Evolutionary conservation across 1,140 invertebrate species (phyloP).

Genomic region (Brachionus sp.): DNA sequence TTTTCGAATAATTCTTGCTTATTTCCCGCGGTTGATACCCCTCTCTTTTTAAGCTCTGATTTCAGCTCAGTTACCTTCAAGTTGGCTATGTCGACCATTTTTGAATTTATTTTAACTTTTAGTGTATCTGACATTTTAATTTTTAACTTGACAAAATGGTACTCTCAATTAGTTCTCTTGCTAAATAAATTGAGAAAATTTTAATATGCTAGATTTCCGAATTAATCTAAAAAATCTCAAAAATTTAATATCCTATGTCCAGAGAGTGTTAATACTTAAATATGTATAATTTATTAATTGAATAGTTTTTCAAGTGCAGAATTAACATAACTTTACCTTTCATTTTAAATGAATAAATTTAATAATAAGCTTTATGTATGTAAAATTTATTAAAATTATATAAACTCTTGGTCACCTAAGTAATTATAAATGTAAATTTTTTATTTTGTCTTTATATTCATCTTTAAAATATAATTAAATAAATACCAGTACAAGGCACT

Average conservation of each 20-base stretch:
- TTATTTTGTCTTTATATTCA: no score
- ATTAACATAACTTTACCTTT: no score
- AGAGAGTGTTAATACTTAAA: no score
- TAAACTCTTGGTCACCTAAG: no score
- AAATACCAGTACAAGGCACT: no score
- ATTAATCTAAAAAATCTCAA: background rate
- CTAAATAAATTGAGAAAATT: background rate
- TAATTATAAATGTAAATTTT: no score
- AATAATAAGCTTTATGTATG: no score
- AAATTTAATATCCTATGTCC: background rate
- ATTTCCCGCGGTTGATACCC: conserved; percentile 9
- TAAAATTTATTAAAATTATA: no score
- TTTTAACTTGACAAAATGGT: background rate
- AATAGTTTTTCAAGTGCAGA: no score
- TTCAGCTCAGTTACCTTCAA: conserved; percentile 30
- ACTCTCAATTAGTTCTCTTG: background rate
- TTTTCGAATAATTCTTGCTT: conserved; percentile 40
- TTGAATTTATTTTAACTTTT: conserved; percentile 18
- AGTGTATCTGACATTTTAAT: background rate
- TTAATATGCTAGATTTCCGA: background rate
- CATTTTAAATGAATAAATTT: no score
- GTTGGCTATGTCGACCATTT: conserved; percentile 1
- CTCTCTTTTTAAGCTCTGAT: conserved; percentile 35
- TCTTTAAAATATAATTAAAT: no score
- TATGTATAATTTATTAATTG: no score